Evolutionary conservation across 2,888 invertebrate species (phyloP).

Genomic region (Glomeris marginata): DNA sequence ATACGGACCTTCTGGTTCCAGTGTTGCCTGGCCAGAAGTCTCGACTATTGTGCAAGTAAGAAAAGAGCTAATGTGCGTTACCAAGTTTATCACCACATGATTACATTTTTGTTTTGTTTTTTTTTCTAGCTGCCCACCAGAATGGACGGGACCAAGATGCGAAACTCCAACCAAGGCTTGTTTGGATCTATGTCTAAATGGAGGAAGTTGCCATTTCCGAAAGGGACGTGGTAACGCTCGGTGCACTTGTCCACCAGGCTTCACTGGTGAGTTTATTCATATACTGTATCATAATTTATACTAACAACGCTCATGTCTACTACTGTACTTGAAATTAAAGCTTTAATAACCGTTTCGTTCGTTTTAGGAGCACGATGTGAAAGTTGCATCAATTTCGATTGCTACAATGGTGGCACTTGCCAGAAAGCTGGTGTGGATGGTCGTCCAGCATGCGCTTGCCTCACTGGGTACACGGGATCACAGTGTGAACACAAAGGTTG

Average conservation of each 20-base stretch:
- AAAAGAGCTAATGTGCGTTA: neutral
- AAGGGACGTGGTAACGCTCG: slow-evolving; percentile 15
- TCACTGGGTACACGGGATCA: slow-evolving; percentile 37
- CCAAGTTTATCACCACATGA: neutral
- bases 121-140: slow-evolving; percentile 36
- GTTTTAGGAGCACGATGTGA: slow-evolving; percentile 20
- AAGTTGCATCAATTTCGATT: slow-evolving; percentile 27
- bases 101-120: slow-evolving; percentile 11
- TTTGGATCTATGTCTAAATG: slow-evolving; percentile 38
- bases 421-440: slow-evolving; percentile 6
- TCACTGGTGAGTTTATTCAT: slow-evolving; percentile 31
- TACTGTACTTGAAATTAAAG: neutral
- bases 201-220: slow-evolving; percentile 38
- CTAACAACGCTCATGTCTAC: too few species aligned
- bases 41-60: slow-evolving; percentile 24
- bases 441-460: slow-evolving; percentile 36
- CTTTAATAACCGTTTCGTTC: slow-evolving; percentile 1
- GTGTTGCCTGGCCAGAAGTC: slow-evolving; percentile 19
- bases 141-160: slow-evolving; percentile 49
- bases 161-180: slow-evolving; percentile 43
- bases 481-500: slow-evolving; percentile 36
- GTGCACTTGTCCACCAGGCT: slow-evolving; percentile 41
- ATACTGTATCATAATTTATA: too few species aligned
- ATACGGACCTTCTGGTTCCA: slow-evolving; percentile 23
- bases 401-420: slow-evolving; percentile 43